These are phyloP conservation scores for Scopus umbretta DNA, from an alignment of 2,113 vertebrate species.

Conservation along the genomic window DNA sequence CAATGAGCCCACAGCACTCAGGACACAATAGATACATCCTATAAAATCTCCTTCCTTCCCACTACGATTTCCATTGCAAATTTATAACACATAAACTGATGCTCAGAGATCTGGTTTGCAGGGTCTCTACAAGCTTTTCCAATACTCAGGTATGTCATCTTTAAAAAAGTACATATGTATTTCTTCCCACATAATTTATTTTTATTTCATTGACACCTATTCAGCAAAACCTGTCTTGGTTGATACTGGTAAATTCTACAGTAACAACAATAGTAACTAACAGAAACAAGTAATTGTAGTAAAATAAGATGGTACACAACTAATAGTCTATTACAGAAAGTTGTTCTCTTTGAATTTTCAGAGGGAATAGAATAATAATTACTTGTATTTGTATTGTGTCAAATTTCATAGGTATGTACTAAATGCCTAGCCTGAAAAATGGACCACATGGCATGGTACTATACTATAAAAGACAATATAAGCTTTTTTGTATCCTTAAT, in stretches of 20 bases:
- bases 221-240: neutral
- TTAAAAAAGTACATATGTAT: neutral
- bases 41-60: neutral
- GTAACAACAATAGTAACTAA: neutral
- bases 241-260: neutral
- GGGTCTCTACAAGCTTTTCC: neutral
- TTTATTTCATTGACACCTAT: neutral
- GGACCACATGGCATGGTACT: rapidly evolving
- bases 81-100: neutral
- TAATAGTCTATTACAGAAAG: neutral
- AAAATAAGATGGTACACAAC: neutral
- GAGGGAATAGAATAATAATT: neutral
- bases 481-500: neutral
- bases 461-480: neutral
- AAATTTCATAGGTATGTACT: neutral
- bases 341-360: neutral
- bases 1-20: neutral
- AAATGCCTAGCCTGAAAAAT: neutral
- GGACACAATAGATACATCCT: neutral
- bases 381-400: neutral
- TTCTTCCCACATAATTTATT: neutral
- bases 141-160: neutral
- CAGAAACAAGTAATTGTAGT: neutral
- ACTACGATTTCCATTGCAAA: neutral
- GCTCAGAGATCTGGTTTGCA: neutral